Evolutionary conservation across 1,140 invertebrate genomes (phyloP), one percentile per base, ranked within the genome.

Genomic region (Drosophila paulistorum): DNA sequence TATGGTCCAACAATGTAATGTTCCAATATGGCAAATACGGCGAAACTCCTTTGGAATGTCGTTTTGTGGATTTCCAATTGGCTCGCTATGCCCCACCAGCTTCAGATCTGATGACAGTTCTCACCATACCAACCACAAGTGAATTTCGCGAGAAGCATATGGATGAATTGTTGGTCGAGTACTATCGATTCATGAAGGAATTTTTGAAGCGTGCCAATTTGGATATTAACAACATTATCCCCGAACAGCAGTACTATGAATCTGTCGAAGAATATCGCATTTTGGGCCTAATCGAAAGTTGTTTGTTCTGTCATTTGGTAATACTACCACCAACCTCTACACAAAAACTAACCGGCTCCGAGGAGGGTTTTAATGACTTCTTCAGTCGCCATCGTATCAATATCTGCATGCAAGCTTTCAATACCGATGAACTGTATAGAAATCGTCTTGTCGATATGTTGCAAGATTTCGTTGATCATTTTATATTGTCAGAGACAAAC

Each of bases 1-100:
- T 95, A 3, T 95, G 95, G 94, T 81, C 92, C 1, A 95, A 94
- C 74, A 95, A 95, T 80, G 82, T 95, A 9, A 93, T 95, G 77
- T 93, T 94, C 42, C 94, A 94, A 81, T 94, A 94, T 67, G 83
- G 93, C 1, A 79, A 83, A 3, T 85, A 92, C 63, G 79, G 91
- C 1, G 70, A 86, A 0, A 76, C 7, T n/a, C 90, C 92, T 5
- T 71, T 93, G 1, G 62, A 92, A 2, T 94, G 94, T 13, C 92
- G 94, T 10, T 74, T 95, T 4, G 92, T 96, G 17, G 95, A 96
- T 79, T 95, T 94, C 64, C 95, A 95, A 87, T 90, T 95, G 30
- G 93, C 93, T 0, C 79, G 94, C 39, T 95, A 94, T 81, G 89
- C 92, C 14, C 91, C 93, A 2, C 93, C 94, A 0, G 92, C 92